These are phyloP conservation scores for Formicarius rufipectus DNA, from an alignment of 2,113 vertebrate genomes.

Conservation along the genomic window DNA sequence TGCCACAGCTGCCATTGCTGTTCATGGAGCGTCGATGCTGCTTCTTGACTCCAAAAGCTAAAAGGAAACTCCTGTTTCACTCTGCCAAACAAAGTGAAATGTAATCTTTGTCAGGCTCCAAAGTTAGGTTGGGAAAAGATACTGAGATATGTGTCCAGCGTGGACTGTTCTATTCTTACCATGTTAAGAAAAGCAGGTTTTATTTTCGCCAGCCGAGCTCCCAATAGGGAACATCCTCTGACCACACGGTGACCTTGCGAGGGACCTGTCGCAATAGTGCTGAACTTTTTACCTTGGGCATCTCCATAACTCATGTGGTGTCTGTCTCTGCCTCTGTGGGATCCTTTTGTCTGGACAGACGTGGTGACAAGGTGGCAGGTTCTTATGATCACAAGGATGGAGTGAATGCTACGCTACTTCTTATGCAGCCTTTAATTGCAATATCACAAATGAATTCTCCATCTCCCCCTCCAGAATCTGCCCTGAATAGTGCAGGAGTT, in stretches of 20 bases:
- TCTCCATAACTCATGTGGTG: slow-evolving; percentile 31
- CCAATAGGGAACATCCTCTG: not conserved
- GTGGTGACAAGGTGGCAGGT: slow-evolving; percentile 41
- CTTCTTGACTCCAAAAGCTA: not conserved
- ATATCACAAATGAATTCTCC: not conserved
- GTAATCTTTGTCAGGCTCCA: not conserved
- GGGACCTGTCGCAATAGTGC: not conserved
- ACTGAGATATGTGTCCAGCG: not conserved
- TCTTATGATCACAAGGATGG: slow-evolving; percentile 35
- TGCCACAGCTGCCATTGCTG: not conserved
- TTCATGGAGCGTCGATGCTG: not conserved
- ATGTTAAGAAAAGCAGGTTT: not conserved
- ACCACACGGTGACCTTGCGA: not conserved
- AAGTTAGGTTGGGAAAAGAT: not conserved
- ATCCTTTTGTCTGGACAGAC: slow-evolving; percentile 30
- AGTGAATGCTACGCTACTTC: not conserved
- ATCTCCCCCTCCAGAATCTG: not conserved
- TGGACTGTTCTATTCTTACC: not conserved
- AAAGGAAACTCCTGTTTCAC: not conserved
- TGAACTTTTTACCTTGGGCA: slow-evolving; percentile 60
- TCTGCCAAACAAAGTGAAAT: not conserved
- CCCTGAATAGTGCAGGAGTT: not conserved
- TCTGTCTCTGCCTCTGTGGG: slow-evolving; percentile 46
- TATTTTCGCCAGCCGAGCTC: not conserved
- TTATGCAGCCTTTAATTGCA: not conserved